Conservation (phyloP, 2,797 vertebrate genomes). For the Hydrolagus colliei region DNA sequence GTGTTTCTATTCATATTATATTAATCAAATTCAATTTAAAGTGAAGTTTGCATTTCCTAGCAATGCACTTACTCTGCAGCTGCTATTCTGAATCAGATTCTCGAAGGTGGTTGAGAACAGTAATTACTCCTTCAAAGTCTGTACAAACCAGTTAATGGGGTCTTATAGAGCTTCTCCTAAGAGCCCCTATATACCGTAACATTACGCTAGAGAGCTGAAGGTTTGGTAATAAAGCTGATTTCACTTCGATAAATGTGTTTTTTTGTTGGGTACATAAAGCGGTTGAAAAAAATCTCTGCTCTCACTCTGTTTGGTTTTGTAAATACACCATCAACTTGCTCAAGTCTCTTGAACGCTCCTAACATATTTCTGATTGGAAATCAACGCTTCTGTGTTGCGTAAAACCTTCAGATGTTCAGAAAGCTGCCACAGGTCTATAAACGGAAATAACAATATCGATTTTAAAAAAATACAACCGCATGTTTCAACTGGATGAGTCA, state of each 20-base stretch:
- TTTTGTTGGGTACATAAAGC: not conserved
- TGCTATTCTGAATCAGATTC: not conserved
- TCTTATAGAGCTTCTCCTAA: slow-evolving; percentile 19
- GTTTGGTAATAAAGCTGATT: not conserved
- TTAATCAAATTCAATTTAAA: not conserved
- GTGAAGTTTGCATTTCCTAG: not conserved
- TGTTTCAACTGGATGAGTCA: not conserved
- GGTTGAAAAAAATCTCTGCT: not conserved
- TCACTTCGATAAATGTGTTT: slow-evolving; percentile 18
- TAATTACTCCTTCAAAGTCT: not conserved
- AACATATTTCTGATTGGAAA: too few relatives aligned
- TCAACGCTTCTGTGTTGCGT: not conserved
- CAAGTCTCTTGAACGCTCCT: not conserved
- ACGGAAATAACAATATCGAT: not conserved
- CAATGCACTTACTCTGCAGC: not conserved
- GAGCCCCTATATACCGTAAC: too few relatives aligned
- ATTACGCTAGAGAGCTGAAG: not conserved
- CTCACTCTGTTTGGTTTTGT: not conserved
- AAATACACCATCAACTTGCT: not conserved
- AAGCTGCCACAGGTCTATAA: not conserved
- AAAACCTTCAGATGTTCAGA: not conserved
- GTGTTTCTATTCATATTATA: not conserved
- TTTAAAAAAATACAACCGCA: not conserved
- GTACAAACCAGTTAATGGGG: not conserved
- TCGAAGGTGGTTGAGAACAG: not conserved